These are phyloP conservation scores for Bergia sp. DNA, from an alignment of 92 coral and sea anemone species.

Conservation along the genomic window DNA sequence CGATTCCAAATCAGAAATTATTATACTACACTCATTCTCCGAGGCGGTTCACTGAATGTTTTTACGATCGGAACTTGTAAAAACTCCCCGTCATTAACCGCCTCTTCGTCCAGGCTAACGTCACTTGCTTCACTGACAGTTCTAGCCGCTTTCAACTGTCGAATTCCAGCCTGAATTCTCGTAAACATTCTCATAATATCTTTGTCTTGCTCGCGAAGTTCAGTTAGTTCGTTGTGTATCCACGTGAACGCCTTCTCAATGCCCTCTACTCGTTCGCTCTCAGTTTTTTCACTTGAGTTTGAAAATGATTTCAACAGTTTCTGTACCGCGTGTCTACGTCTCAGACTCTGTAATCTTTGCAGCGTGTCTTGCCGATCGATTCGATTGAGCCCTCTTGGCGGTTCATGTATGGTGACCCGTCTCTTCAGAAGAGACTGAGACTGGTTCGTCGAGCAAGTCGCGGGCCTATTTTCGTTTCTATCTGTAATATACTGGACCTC, in stretches of 20 bases:
- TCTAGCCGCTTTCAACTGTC: constrained; percentile 74
- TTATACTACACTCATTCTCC: constrained; percentile 41
- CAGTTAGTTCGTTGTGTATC: constrained; percentile 82
- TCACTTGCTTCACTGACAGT: constrained; percentile 54
- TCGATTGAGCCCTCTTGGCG: constrained; percentile 14
- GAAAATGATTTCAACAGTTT: constrained; percentile 62
- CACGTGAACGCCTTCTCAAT: constrained; percentile 84
- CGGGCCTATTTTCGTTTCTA: not conserved
- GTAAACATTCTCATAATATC: constrained; percentile 90
- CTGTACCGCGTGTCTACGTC: constrained; percentile 58
- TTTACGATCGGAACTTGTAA: constrained; percentile 24
- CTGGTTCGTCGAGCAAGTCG: constrained; percentile 6
- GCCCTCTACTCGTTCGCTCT: constrained; percentile 68
- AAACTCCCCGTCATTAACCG: not conserved
- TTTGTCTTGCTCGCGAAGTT: constrained; percentile 86
- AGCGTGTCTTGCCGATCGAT: constrained; percentile 46
- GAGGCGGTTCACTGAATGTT: constrained; percentile 29
- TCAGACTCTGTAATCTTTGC: constrained; percentile 31
- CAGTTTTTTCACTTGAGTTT: constrained; percentile 66
- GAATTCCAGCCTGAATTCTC: constrained; percentile 85
- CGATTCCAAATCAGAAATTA: not conserved
- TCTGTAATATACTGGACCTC: not conserved
- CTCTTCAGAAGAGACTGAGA: constrained; percentile 19
- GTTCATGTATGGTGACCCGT: constrained; percentile 38
- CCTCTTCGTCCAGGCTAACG: constrained; percentile 17